These are phyloP conservation scores for Dolichoris vasculosae DNA, from an alignment of 1,140 invertebrate genomes.

Conservation along the genomic window DNA sequence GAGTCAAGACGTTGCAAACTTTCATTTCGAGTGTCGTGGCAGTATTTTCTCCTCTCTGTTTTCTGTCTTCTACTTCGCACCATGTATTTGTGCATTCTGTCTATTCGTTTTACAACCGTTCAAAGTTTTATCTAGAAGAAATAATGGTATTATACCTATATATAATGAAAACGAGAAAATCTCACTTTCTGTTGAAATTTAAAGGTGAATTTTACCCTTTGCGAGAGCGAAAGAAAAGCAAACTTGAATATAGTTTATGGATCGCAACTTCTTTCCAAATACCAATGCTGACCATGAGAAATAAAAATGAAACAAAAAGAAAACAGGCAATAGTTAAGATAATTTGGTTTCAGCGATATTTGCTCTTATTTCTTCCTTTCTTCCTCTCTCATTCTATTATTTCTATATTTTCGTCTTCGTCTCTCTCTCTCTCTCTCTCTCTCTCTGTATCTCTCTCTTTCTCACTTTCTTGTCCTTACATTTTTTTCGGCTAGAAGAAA, in stretches of 20 bases:
- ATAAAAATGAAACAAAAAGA: slow-evolving; percentile 3
- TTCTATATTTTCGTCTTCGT: not conserved
- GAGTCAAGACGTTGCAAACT: slow-evolving; percentile 49
- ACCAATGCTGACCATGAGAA: not conserved
- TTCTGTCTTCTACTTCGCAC: not conserved
- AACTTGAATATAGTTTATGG: slow-evolving; percentile 33
- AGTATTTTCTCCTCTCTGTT: slow-evolving; percentile 13
- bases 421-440: not conserved
- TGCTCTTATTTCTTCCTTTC: not conserved
- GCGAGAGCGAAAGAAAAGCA: not conserved
- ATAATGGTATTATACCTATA: not conserved
- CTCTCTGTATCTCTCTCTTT: not conserved
- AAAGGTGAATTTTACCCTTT: not conserved
- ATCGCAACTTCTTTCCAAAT: slow-evolving; percentile 15
- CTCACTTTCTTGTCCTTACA: not conserved
- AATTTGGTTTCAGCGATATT: slow-evolving; percentile 12
- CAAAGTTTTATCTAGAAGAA: slow-evolving; percentile 35
- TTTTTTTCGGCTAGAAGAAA: not conserved
- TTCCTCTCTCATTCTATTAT: not conserved
- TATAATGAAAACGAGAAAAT: not conserved
- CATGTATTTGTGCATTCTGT: slow-evolving; percentile 11
- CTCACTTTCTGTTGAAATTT: slow-evolving; percentile 24
- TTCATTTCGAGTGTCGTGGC: slow-evolving; percentile 24
- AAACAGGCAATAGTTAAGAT: not conserved
- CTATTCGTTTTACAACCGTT: slow-evolving; percentile 36